These are phyloP conservation scores for Anagyrus pseudococci DNA, from an alignment of 2,888 invertebrate genomes.

Conservation along the genomic window DNA sequence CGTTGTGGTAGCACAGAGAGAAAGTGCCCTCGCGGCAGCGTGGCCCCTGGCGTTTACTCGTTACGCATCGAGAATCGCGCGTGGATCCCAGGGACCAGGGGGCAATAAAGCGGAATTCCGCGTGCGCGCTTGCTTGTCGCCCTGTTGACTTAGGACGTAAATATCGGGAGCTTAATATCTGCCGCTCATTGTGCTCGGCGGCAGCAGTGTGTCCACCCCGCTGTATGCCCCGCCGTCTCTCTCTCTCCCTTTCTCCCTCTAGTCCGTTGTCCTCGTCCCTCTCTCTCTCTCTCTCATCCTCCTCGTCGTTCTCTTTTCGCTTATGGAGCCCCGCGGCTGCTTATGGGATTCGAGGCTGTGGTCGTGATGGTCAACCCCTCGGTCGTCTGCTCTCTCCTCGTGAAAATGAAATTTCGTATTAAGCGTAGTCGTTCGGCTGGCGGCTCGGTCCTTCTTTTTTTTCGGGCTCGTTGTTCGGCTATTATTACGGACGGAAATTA, in stretches of 20 bases:
- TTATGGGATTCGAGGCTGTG: too few species aligned
- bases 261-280: too few species aligned
- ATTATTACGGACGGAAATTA: too few species aligned
- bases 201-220: constrained; percentile 49
- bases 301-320: too few species aligned
- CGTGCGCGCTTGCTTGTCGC: constrained; percentile 30
- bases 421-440: neutral
- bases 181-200: constrained; percentile 22
- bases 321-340: too few species aligned
- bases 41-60: constrained; percentile 16
- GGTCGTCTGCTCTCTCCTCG: neutral
- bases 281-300: too few species aligned
- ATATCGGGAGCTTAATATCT: constrained; percentile 56
- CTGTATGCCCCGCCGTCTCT: neutral
- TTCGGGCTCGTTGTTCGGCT: too few species aligned
- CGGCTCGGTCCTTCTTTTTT: neutral
- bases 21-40: too few species aligned
- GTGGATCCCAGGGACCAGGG: constrained; percentile 30
- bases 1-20: too few species aligned
- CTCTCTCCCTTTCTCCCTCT: constrained; percentile 8
- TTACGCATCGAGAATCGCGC: constrained; percentile 36
- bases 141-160: constrained; percentile 56
- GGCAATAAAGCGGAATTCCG: constrained; percentile 55
- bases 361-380: neutral
- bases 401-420: constrained; percentile 25